Percentiles rank a stretch among this genome's conserved stretches.
Evolutionary conservation across 2,888 invertebrate genomes (phyloP).

Genomic region (Bombyx huttoni): DNA sequence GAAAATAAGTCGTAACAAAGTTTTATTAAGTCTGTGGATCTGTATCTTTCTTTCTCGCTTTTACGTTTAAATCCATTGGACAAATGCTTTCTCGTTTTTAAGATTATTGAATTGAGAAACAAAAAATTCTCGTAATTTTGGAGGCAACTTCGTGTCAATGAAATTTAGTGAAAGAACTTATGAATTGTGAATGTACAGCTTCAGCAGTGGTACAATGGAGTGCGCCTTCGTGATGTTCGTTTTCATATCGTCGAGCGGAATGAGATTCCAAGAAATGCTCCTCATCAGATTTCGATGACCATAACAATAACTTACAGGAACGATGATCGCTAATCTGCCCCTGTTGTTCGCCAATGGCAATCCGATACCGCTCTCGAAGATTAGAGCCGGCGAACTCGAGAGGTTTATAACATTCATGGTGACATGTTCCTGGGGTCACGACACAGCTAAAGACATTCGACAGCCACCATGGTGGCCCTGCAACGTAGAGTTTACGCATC

Average conservation of each 20-base stretch:
- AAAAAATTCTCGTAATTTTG: slow-evolving; percentile 31
- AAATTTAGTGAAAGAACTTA: slow-evolving; percentile 13
- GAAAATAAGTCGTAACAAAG: slow-evolving; percentile 10
- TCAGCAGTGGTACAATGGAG: slow-evolving; percentile 25
- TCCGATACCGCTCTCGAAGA: slow-evolving; percentile 77
- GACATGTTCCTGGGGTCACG: slow-evolving; percentile 80
- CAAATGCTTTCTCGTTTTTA: slow-evolving; percentile 16
- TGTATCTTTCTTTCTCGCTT: slow-evolving; percentile 47
- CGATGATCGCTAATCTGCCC: slow-evolving; percentile 81
- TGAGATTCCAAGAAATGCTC: slow-evolving; percentile 54
- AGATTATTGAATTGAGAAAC: slow-evolving; percentile 1
- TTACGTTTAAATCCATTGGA: slow-evolving; percentile 14
- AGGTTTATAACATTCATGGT: slow-evolving; percentile 83
- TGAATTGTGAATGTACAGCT: slow-evolving; percentile 26
- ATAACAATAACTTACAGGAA: slow-evolving; percentile 41
- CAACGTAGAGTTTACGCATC: slow-evolving; percentile 76
- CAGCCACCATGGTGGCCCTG: slow-evolving; percentile 82
- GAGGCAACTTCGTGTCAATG: slow-evolving; percentile 7
- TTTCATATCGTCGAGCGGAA: slow-evolving; percentile 34
- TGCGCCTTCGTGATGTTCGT: slow-evolving; percentile 35
- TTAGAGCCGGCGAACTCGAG: slow-evolving; percentile 75
- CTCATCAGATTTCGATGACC: slow-evolving; percentile 56
- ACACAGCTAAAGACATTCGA: slow-evolving; percentile 67
- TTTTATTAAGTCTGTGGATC: slow-evolving; percentile 24
- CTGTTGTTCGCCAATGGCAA: slow-evolving; percentile 80